These are phyloP conservation scores for Lytechinus variegatus DNA, from an alignment of 35 echinoderm and acorn worm genomes.

Conservation along the genomic window DNA sequence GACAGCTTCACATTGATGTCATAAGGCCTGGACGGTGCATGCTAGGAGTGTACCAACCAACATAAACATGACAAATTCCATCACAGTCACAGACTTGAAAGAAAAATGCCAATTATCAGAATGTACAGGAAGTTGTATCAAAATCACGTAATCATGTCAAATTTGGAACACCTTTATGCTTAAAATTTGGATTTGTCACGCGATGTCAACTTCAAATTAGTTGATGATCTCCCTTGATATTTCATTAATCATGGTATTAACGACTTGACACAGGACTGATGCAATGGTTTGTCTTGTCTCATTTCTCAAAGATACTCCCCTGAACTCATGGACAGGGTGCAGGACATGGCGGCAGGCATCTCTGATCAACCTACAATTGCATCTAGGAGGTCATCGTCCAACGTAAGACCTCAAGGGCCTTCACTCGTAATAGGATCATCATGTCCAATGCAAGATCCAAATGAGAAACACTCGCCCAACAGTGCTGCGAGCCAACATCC, in stretches of 20 bases:
- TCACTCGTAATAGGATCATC: background rate
- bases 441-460: background rate
- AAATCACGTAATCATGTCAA: background rate
- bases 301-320: conserved; percentile 68
- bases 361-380: background rate
- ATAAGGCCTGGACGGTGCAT: background rate
- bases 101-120: background rate
- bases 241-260: too few relatives aligned
- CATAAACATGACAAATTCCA: background rate
- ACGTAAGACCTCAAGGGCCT: background rate
- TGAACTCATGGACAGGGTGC: conserved; percentile 71
- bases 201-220: background rate
- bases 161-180: background rate
- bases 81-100: background rate
- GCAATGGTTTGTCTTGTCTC: conserved; percentile 37
- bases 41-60: background rate
- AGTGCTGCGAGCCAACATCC: background rate
- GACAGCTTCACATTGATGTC: conserved; percentile 6
- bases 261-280: conserved; percentile 5
- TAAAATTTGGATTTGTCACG: background rate
- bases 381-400: background rate
- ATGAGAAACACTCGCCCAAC: background rate
- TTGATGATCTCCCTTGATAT: background rate
- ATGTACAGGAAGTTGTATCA: background rate
- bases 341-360: conserved; percentile 58